Evolutionary conservation across 2,797 vertebrate species (phyloP), one percentile per base, ranked within the genome.

Genomic region (Cetoscarus ocellatus): DNA sequence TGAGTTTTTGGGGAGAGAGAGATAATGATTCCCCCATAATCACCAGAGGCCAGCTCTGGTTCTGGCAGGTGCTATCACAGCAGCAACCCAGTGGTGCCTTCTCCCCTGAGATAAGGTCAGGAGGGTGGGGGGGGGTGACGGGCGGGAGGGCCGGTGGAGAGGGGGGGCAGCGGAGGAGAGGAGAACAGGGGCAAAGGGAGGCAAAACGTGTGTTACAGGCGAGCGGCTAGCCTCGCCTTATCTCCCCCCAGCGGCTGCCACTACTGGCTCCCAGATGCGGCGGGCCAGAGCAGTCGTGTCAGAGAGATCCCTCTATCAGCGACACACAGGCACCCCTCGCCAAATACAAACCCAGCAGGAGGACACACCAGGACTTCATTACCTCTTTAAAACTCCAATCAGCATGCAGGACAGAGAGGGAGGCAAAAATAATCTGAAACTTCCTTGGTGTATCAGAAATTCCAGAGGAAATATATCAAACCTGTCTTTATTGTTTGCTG

Each of bases 231-330:
- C 87, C 79, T 74, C 13, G 79, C 77, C 93, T 95, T 95, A 95
- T 95, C 94, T 94, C 89, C 81, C 73, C 88, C 85, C 88, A 82
- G 88, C 91, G 91, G 93, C 92, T 92, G 92, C 89, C 51, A 85
- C 88, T 86, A 72, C 88, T 78, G 86, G 93, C 91, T 90, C 81
- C 86, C 88, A 86, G 91, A 91, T 85, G 92, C 67, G 84, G 88
- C 82, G 74, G 83, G 89, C 91, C 81, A 83, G 93, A 91, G 91
- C 86, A 91, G 93, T 91, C 88, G 89, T 94, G 88, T 94, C 93
- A 92, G 91, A 90, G 91, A 94, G 93, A 96, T 95, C 95, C 94
- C 91, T 94, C 91, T 96, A 96, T 96, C 96, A 96, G 94, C 90
- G 69, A 84, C 94, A 92, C 87, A 81, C 96, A 97, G 96, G 91